Evolutionary conservation across 2,888 invertebrate species (phyloP), one percentile per base, ranked within the genome.

Genomic region (Yponomeuta malinellus): DNA sequence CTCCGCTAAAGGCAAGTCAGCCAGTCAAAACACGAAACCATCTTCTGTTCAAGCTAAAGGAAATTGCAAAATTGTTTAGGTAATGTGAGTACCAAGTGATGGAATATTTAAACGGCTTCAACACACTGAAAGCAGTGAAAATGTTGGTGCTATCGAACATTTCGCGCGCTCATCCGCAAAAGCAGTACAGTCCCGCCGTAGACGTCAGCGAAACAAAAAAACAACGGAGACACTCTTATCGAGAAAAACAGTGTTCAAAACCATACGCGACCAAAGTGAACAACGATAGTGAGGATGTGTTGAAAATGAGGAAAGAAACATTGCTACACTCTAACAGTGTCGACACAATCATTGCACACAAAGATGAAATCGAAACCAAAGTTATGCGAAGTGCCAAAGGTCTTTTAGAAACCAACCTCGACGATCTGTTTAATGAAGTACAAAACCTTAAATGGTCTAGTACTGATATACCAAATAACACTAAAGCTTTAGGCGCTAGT

Each of bases 301-400:
- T 75, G 71, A 59, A 59, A 59, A 77, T 78, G 69, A 81, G 80
- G 77, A 84, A 82, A 74, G 87, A 88, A 73, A 89, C 86, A 78
- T 82, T 89, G 77, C 2, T 69, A 59, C 83, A 89, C 63, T 90
- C 90, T 37, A 88, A 79, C 74, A 90, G 92, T 81, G 88, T 89
- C 67, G 91, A 91, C 76, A 85, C 89, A 71, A 87, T 91, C 73
- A 79, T 85, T 72, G 80, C 81, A 72, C 84, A 82, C 74, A 86
- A 83, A 77, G 87, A 90, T 81, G 79, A 71, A 68, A 67, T 82
- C 80, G 87, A 86, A 83, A 85, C 83, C 81, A 89, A 88, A 87
- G 92, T 92, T 87, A 90, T 91, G 88, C 86, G 89, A 78, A 92
- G 90, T 90, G 90, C 92, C 91, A 92, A 92, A 91, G 92, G 92